These are phyloP conservation scores for Corythornis madagascariensis DNA, from an alignment of 2,113 vertebrate genomes.

Conservation along the genomic window DNA sequence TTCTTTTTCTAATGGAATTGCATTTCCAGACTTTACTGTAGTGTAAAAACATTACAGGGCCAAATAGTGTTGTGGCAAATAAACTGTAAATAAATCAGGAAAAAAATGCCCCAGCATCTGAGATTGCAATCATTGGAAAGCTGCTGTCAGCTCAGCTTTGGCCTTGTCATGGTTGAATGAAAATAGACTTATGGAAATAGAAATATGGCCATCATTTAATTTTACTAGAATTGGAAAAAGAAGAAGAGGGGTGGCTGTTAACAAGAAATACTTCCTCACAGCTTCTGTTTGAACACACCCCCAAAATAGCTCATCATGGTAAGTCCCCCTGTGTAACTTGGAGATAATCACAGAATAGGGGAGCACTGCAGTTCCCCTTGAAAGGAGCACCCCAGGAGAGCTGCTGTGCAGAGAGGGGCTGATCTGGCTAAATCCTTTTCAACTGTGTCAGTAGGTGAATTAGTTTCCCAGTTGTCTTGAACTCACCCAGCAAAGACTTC, in stretches of 20 bases:
- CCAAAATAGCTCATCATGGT: accelerated
- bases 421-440: background rate
- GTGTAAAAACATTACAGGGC: background rate
- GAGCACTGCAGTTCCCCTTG: background rate
- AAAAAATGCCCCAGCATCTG: background rate
- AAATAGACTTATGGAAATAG: background rate
- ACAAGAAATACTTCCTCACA: background rate
- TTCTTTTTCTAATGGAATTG: background rate
- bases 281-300: background rate
- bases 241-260: background rate
- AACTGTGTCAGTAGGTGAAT: background rate
- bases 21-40: background rate
- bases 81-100: background rate
- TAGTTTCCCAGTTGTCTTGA: background rate
- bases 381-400: background rate
- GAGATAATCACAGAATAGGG: background rate
- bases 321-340: background rate
- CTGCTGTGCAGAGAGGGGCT: background rate
- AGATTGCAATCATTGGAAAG: background rate
- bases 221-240: background rate
- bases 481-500: background rate
- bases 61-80: background rate
- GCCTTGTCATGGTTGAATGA: background rate
- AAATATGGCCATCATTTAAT: background rate
- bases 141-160: background rate